phyloP scores from a whole-genome alignment of 2,888 invertebrate genomes.

The Deroplatys truncata region DNA sequence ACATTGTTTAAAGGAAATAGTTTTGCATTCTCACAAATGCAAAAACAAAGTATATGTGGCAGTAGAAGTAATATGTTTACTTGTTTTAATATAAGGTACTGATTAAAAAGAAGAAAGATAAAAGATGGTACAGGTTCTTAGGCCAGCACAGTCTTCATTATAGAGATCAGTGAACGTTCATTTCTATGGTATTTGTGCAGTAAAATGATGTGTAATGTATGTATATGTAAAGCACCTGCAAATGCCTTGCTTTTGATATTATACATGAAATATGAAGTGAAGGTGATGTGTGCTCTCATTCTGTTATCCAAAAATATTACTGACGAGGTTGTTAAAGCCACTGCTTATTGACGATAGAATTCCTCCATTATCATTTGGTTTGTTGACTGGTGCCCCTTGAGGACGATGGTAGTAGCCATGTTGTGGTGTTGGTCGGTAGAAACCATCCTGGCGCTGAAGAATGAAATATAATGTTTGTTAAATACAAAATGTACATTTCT shows the following conservation, averaged over 20 bases:
- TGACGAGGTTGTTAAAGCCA: slow-evolving; percentile 73
- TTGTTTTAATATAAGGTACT: no score
- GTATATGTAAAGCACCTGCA: background rate
- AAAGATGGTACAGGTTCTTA: background rate
- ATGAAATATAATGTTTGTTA: background rate
- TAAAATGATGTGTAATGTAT: background rate
- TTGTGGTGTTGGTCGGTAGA: slow-evolving; percentile 54
- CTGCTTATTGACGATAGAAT: slow-evolving; percentile 72
- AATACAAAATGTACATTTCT: no score
- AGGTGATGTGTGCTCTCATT: background rate
- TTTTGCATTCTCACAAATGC: no score
- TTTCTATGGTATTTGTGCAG: background rate
- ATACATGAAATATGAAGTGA: background rate
- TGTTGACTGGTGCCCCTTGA: slow-evolving; percentile 48
- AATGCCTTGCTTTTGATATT: background rate
- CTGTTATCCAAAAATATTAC: slow-evolving; percentile 67
- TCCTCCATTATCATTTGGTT: slow-evolving; percentile 49
- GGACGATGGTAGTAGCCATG: slow-evolving; percentile 42
- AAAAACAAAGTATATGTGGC: no score
- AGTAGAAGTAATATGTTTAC: no score
- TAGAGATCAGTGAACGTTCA: background rate
- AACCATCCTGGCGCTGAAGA: slow-evolving; percentile 49
- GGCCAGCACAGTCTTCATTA: background rate
- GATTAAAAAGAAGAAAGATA: no score
- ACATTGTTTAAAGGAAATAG: no score